These are phyloP conservation scores for Diarsia brunnea DNA, from an alignment of 2,888 invertebrate genomes.

Conservation along the genomic window DNA sequence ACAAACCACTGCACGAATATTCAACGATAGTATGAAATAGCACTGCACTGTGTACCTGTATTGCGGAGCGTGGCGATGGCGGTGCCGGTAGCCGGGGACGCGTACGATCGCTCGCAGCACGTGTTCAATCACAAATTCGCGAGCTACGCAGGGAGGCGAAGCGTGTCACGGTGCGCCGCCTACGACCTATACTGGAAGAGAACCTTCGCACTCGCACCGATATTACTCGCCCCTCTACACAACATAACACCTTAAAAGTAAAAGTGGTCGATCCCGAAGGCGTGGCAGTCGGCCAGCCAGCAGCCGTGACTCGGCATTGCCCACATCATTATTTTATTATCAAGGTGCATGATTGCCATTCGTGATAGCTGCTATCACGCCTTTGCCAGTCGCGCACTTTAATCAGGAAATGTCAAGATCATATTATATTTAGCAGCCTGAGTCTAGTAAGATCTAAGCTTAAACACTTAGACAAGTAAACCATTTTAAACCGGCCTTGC, in stretches of 20 bases:
- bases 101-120: conserved; percentile 64
- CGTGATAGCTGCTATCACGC: conserved; percentile 66
- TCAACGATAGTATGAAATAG: conserved; percentile 25
- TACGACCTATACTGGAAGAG: conserved; percentile 75
- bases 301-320: conserved; percentile 79
- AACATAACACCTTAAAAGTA: conserved; percentile 83
- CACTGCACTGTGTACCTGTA: conserved; percentile 65
- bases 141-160: conserved; percentile 72
- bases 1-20: conserved; percentile 61
- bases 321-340: conserved; percentile 73
- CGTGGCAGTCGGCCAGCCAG: conserved; percentile 72
- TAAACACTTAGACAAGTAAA: not conserved
- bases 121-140: conserved; percentile 71
- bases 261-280: conserved; percentile 88
- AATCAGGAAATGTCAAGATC: conserved; percentile 78
- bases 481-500: conserved; percentile 8
- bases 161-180: conserved; percentile 74
- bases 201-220: conserved; percentile 72
- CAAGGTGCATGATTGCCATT: conserved; percentile 76
- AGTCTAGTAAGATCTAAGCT: conserved; percentile 13
- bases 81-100: conserved; percentile 45
- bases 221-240: conserved; percentile 81
- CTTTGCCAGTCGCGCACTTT: conserved; percentile 51
- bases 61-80: conserved; percentile 25
- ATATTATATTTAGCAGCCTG: conserved; percentile 50